These are phyloP conservation scores for Ophonus ardosiacus DNA, from an alignment of 2,888 invertebrate species.

Conservation along the genomic window DNA sequence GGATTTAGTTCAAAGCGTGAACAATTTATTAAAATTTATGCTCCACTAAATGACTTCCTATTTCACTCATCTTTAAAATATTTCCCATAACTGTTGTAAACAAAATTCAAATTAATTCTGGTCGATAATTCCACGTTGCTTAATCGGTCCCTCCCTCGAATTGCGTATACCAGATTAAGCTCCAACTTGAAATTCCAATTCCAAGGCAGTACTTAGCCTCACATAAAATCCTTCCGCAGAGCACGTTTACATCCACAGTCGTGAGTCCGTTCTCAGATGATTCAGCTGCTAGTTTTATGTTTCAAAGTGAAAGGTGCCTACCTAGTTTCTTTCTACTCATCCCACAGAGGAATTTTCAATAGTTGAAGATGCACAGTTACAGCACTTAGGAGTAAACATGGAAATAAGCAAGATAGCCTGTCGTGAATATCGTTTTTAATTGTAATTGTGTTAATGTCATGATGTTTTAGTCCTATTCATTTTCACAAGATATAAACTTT, in stretches of 20 bases:
- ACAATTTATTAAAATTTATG: not conserved
- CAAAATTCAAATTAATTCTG: not conserved
- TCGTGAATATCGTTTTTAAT: not conserved
- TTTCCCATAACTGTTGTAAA: not conserved
- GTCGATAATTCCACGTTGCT: not conserved
- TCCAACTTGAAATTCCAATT: slow-evolving; percentile 18
- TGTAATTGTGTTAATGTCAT: not conserved
- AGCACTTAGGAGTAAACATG: slow-evolving; percentile 6
- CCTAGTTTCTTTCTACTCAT: slow-evolving; percentile 40
- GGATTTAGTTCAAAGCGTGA: not conserved
- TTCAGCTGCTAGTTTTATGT: slow-evolving; percentile 55
- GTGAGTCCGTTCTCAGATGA: slow-evolving; percentile 45
- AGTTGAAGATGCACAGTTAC: slow-evolving; percentile 24
- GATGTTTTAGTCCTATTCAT: too few relatives aligned
- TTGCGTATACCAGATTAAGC: slow-evolving; percentile 3
- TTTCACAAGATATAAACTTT: too few relatives aligned
- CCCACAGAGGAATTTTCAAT: slow-evolving; percentile 34
- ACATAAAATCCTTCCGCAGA: slow-evolving; percentile 14
- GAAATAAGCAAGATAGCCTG: not conserved
- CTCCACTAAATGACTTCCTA: not conserved
- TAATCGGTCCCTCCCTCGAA: slow-evolving; percentile 35
- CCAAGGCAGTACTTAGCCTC: slow-evolving; percentile 22
- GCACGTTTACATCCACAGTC: slow-evolving; percentile 29
- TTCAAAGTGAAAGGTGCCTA: slow-evolving; percentile 54
- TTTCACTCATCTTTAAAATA: not conserved